phyloP scores from a whole-genome alignment of 2,888 invertebrate genomes.

The Ceramica pisi region DNA sequence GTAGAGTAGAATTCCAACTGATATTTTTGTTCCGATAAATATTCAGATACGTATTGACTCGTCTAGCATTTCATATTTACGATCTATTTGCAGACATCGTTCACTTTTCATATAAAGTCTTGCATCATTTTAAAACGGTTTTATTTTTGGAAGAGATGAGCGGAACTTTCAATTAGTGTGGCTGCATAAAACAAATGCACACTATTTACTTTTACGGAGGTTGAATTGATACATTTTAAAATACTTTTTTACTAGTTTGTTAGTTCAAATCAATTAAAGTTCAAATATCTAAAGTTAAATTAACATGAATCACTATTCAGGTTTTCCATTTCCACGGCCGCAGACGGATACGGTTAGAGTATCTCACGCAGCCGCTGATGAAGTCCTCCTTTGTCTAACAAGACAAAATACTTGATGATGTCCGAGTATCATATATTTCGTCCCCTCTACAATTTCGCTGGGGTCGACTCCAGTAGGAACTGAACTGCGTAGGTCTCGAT shows the following conservation, averaged over 20 bases:
- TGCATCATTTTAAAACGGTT: slow-evolving; percentile 34
- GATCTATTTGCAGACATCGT: slow-evolving; percentile 26
- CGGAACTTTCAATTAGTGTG: not conserved
- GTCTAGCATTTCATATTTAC: slow-evolving; percentile 17
- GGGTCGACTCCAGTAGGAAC: slow-evolving; percentile 8
- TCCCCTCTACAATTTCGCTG: slow-evolving; percentile 35
- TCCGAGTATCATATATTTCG: slow-evolving; percentile 21
- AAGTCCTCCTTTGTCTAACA: slow-evolving; percentile 9
- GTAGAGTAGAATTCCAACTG: slow-evolving; percentile 7
- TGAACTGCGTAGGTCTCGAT: slow-evolving; percentile 35
- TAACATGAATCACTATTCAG: not conserved
- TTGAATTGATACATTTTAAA: slow-evolving; percentile 6
- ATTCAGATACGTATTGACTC: slow-evolving; percentile 7
- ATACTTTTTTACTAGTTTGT: not conserved
- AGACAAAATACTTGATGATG: slow-evolving; percentile 1
- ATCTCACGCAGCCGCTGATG: slow-evolving; percentile 1
- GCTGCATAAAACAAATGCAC: slow-evolving; percentile 4
- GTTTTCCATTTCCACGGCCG: slow-evolving; percentile 7
- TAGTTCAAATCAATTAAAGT: not conserved
- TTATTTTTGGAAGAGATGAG: slow-evolving; percentile 33
- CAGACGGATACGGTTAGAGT: not conserved
- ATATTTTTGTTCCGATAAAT: slow-evolving; percentile 10
- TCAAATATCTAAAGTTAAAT: not conserved
- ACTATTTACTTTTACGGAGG: not conserved
- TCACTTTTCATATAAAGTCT: slow-evolving; percentile 10